Evolutionary conservation across 2,797 vertebrate genomes (phyloP), one percentile per base, ranked within the genome.

Genomic region (Ctenopoma multispine): DNA sequence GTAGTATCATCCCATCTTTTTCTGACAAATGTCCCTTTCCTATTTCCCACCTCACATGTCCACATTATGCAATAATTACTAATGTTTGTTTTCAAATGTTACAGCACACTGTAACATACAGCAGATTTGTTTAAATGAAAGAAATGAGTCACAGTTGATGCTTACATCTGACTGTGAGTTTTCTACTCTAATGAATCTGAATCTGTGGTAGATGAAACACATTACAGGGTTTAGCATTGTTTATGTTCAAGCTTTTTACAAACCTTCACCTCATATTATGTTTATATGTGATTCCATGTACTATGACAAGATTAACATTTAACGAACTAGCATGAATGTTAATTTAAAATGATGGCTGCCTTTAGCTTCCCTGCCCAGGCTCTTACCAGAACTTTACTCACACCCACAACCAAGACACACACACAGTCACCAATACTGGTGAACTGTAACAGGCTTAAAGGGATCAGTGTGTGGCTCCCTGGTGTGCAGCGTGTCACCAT

Each of bases 361-460:
- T 53, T 54, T 1, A 59, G 21, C 54, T 9, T 13, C 17, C 43
- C 17, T 7, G 7, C 3, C 14, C 1, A 20, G n/a, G 15, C 29
- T 40, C 21, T 48, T 17, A 24, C 17, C 14, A 24, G 20, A 41
- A 17, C 17, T 8, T 8, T 18, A 13, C 23, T 53, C 49, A 48
- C 62, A 34, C 11, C 49, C 6, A 57, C 18, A 46, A 62, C 21
- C 0, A 7, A 50, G 20, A 53, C 20, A 64, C 7, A 21, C 29
- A 59, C 31, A 66, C 20, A 51, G 23, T 65, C 27, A 27, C 24
- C 18, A 47, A 50, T 29, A 47, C 12, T 31, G 54, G 7, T 46
- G 8, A 68, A 66, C 51, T 55, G 43, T 49, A 68, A 71, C 20
- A 0, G 41, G 72, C 64, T 68, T 57, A 60, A 34, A 57, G 73